A percentile compares a stretch with the other conserved stretches of the same genome.
phyloP scores from a whole-genome alignment of 2,113 vertebrate genomes.

The Lasiurus borealis region DNA sequence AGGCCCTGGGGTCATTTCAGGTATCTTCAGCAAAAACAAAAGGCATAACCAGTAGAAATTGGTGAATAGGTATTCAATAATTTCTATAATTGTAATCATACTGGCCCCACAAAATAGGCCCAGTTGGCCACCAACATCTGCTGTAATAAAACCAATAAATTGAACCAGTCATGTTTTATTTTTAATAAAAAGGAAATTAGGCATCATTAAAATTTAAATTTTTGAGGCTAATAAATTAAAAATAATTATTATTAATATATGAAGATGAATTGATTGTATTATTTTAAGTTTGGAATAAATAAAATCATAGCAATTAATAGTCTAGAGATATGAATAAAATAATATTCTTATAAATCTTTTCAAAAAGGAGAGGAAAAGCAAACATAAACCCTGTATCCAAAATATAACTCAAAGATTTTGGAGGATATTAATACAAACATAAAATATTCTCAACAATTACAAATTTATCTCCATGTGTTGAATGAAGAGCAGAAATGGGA shows the following conservation, averaged over 20 bases:
- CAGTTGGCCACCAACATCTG: constrained; percentile 88
- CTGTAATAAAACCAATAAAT: constrained; percentile 82
- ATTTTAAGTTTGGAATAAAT: background rate
- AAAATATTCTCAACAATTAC: background rate
- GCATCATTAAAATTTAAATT: background rate
- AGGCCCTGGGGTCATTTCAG: constrained; percentile 79
- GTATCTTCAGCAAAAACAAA: constrained; percentile 88
- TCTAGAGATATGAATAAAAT: background rate
- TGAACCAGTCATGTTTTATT: background rate
- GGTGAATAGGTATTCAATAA: constrained; percentile 87
- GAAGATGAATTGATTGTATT: background rate
- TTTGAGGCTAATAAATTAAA: background rate
- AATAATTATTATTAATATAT: background rate
- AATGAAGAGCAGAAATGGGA: background rate
- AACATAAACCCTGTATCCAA: background rate
- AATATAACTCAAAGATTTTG: background rate
- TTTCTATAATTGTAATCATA: constrained; percentile 89
- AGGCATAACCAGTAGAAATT: constrained; percentile 89
- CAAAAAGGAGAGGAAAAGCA: background rate
- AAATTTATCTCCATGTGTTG: background rate
- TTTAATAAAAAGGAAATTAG: constrained; percentile 31
- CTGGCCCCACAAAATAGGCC: constrained; percentile 90
- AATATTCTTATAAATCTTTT: background rate
- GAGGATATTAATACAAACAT: background rate
- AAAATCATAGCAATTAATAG: background rate